phyloP scores from a whole-genome alignment of 1,140 invertebrate genomes.

The Orchesella cincta region DNA sequence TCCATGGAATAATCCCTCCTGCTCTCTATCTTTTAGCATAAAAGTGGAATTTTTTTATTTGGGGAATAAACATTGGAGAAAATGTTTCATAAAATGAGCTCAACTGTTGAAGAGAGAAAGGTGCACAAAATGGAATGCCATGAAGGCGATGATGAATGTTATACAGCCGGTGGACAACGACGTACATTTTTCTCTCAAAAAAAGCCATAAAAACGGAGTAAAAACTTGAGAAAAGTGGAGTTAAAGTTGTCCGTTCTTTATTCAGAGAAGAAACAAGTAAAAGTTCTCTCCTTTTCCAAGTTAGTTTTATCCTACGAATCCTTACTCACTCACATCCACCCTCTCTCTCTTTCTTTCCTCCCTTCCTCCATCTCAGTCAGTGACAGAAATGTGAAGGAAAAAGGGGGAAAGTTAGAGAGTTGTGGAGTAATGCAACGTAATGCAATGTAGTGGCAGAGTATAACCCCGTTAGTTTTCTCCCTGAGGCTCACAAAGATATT shows the following conservation, averaged over 20 bases:
- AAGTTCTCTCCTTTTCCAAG: too few relatives aligned
- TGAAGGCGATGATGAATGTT: slow-evolving; percentile 10
- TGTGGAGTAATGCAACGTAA: neutral
- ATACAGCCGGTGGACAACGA: neutral
- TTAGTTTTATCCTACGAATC: too few relatives aligned
- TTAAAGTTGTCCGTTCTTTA: too few relatives aligned
- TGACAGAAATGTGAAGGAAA: neutral
- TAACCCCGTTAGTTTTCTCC: neutral
- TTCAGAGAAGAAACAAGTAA: too few relatives aligned
- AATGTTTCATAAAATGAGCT: too few relatives aligned
- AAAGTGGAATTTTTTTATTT: too few relatives aligned
- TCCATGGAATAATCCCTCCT: too few relatives aligned
- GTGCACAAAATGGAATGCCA: neutral
- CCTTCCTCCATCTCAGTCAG: neutral
- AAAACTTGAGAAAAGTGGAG: neutral
- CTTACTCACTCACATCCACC: neutral
- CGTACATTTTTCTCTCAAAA: too few relatives aligned
- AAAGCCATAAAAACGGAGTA: neutral
- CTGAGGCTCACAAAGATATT: too few relatives aligned
- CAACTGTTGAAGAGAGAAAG: too few relatives aligned
- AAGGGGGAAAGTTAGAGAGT: neutral
- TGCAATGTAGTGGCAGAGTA: neutral
- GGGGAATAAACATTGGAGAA: too few relatives aligned
- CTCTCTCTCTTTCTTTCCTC: neutral
- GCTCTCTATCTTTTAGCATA: too few relatives aligned